Evolutionary conservation across 1,140 invertebrate genomes (phyloP), one percentile per base, ranked within the genome.

Genomic region (Brevipalpus yothersi): DNA sequence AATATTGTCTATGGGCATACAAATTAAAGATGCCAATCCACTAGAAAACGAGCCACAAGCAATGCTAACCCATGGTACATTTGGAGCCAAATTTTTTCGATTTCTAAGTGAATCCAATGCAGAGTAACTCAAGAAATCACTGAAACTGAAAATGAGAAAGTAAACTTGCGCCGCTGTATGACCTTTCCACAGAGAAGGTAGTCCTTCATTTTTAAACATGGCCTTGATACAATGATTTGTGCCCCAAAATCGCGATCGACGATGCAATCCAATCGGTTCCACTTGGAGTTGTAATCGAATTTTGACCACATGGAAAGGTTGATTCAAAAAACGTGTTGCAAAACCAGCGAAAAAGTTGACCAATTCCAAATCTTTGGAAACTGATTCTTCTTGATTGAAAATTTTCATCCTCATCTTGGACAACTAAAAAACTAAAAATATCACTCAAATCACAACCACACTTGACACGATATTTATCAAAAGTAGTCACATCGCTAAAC

Each of bases 301-400:
- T 76, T 97, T 97, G 13, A 96, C 68, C 15, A 96, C 91, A 78
- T 96, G 92, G 5, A 91, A 72, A 1, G 87, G 87, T 69, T 95
- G 92, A 66, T 79, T 80, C 41, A 86, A 63, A 23, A 80, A 79
- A 66, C 91, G 76, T 4, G 89, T 89, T 12, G 86, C 68, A 43
- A 80, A 80, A 15, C 89, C 87, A 67, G 84, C 81, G 17, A 77
- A 64, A 57, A 49, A 49, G 19, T n/a, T 15, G 47, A 15, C 31
- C 31, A 31, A 31, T 31, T 31, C 31, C 31, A 31, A 31, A 5
- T 31, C 31, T 5, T 31, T 31, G 31, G 31, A 31, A 31, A 31
- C 31, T 5, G 31, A 31, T 31, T 31, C 31, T 31, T 31, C 31
- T 31, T 2, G 5, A 31, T 31, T 31, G 31, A 31, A 31, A 31